Base-by-base conservation (phyloP, 2,797 vertebrate genomes). In the Danio albolineatus region DNA sequence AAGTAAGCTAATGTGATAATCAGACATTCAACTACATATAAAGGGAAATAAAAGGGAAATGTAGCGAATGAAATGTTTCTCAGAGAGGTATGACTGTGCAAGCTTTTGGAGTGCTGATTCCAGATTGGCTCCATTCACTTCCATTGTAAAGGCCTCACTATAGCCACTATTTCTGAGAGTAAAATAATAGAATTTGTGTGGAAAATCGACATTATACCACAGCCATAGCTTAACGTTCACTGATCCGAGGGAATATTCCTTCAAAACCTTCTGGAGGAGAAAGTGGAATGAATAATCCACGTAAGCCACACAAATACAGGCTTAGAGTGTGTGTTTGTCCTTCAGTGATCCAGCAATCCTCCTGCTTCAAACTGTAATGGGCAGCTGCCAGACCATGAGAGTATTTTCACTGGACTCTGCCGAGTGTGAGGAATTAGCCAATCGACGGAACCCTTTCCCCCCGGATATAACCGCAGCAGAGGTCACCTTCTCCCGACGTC, bases 311-410 rank as follows among this genome's bases (percentile, higher is more conserved):
- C 60, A 82, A 44, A 78, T 36, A 19, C 28, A 67, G n/a, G 54
- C 41, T 43, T 73, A 65, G 9, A 76, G 51, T 76, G 28, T 48
- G 39, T 54, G 65, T 73, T 75, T 79, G 67, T 83, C 79, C 79
- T 83, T 80, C 67, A 21, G 64, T 67, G 67, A 56, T 59, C 71
- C 41, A 69, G 71, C 36, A 48, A 66, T 74, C 14, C 62, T 19
- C 61, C 60, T 56, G 49, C 65, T 88, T 92, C 94, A 96, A 78
- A 97, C 89, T 5, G 87, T 92, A 73, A 98, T 36, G 0, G 95
- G 95, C 13, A 95, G 90, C 91, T 97, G 96, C 96, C 96, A 98
- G 75, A 97, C 95, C 85, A 98, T 93, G 71, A 97, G 88, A 1
- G 92, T 94, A 87, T 94, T 95, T 87, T 96, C 94, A 0, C 74